Evolutionary conservation across 1,140 invertebrate species (phyloP).

Genomic region (Drosophila mojavensis): DNA sequence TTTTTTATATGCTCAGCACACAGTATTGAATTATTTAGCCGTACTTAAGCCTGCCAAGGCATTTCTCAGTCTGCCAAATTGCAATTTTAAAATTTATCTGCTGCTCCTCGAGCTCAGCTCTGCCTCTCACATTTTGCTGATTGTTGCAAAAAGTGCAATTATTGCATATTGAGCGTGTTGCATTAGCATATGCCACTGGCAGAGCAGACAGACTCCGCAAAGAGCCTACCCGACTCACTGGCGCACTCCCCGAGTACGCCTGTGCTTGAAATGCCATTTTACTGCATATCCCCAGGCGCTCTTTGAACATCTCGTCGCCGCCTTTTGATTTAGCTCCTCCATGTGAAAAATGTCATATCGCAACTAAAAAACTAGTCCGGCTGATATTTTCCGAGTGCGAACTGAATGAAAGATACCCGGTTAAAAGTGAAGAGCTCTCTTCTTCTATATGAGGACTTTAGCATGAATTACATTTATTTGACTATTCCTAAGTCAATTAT

Average conservation of each 20-base stretch:
- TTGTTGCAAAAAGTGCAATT: slow-evolving; percentile 61
- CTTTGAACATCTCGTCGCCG: slow-evolving; percentile 42
- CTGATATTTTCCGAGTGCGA: too few species aligned
- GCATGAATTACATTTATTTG: too few species aligned
- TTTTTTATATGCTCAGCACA: slow-evolving; percentile 5
- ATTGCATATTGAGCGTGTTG: slow-evolving; percentile 57
- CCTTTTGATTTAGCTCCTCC: slow-evolving; percentile 25
- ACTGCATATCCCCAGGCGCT: slow-evolving; percentile 75
- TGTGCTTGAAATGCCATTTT: slow-evolving; percentile 60
- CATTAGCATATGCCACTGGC: slow-evolving; percentile 53
- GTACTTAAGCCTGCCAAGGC: slow-evolving; percentile 31
- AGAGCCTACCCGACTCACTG: too few species aligned
- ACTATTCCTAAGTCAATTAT: too few species aligned
- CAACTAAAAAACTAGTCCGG: slow-evolving; percentile 44
- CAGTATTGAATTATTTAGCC: slow-evolving; percentile 67
- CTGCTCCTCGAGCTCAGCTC: background rate
- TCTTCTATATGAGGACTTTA: too few species aligned
- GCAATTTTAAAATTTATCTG: slow-evolving; percentile 4
- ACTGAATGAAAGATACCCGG: too few species aligned
- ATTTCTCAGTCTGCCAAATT: slow-evolving; percentile 10
- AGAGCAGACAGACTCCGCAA: background rate
- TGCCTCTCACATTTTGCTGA: slow-evolving; percentile 28
- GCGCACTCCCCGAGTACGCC: slow-evolving; percentile 22
- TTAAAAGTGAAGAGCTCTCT: too few species aligned
- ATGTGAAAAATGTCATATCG: slow-evolving; percentile 36